phyloP scores from a whole-genome alignment of 2,797 vertebrate genomes.

The Miichthys miiuy region DNA sequence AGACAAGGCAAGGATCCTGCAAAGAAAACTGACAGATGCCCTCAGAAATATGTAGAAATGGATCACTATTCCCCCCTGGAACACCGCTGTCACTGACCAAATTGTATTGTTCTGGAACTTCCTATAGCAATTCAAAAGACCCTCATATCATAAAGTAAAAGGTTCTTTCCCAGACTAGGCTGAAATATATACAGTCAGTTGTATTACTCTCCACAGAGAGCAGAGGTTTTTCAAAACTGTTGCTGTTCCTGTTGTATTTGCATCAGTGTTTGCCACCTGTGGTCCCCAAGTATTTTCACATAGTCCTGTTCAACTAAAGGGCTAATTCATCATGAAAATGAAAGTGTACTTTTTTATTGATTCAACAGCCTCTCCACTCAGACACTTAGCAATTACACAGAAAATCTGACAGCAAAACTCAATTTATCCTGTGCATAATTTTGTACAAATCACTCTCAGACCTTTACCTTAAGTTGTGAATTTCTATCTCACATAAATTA shows the following conservation, averaged over 20 bases:
- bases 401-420: conserved; percentile 22
- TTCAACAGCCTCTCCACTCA: conserved; percentile 33
- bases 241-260: conserved; percentile 9
- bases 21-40: background rate
- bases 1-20: background rate
- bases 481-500: conserved; percentile 22
- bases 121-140: background rate
- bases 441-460: conserved; percentile 22
- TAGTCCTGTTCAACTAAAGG: conserved; percentile 27
- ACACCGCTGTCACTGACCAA: background rate
- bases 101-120: background rate
- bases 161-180: background rate
- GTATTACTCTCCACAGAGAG: conserved; percentile 2
- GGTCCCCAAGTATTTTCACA: conserved; percentile 13
- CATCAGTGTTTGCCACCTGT: conserved; percentile 24
- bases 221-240: conserved; percentile 12
- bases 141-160: background rate
- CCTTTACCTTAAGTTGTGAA: conserved; percentile 18
- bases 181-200: background rate
- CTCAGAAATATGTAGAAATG: background rate
- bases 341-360: conserved; percentile 45
- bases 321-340: conserved; percentile 53
- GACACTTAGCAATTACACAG: conserved; percentile 36
- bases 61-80: background rate
- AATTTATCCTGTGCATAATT: conserved; percentile 24